Conservation (phyloP, 1,140 invertebrate genomes). For the Zaprionus capensis region DNA sequence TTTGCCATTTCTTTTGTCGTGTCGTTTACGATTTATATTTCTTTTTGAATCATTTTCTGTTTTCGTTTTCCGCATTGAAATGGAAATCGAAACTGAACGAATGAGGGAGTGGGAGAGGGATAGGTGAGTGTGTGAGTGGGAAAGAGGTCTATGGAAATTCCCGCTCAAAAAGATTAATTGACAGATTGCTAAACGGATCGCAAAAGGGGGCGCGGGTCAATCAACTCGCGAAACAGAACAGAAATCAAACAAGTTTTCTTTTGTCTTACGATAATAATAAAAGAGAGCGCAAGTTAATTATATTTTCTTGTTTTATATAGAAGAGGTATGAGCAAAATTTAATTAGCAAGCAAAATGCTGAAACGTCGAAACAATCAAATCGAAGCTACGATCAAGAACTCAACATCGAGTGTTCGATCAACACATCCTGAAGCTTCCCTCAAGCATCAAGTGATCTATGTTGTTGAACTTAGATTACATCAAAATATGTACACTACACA, state of each 20-base stretch:
- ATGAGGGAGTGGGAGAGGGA: neutral
- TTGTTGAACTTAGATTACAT: neutral
- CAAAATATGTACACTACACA: neutral
- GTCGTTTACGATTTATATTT: slow-evolving; percentile 9
- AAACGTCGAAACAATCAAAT: neutral
- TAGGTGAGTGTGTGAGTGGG: neutral
- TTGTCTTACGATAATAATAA: slow-evolving; percentile 3
- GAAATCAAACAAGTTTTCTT: slow-evolving; percentile 8
- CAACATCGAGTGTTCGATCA: neutral
- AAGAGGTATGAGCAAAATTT: neutral
- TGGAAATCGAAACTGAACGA: slow-evolving; percentile 9
- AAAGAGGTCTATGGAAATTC: slow-evolving; percentile 15
- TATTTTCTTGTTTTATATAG: neutral
- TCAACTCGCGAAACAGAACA: slow-evolving; percentile 1
- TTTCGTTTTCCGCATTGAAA: slow-evolving; percentile 13
- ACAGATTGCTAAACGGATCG: slow-evolving; percentile 32
- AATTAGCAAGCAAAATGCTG: slow-evolving; percentile 1
- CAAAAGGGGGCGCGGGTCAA: slow-evolving; percentile 17
- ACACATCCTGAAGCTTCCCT: neutral
- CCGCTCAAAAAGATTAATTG: slow-evolving; percentile 32
- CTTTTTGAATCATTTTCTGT: slow-evolving; percentile 9
- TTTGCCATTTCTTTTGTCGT: slow-evolving; percentile 53
- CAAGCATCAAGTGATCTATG: neutral
- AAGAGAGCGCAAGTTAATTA: neutral
- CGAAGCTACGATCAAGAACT: neutral